Base-by-base conservation (phyloP, 2,113 vertebrate genomes). In the Otolemur garnettii region DNA sequence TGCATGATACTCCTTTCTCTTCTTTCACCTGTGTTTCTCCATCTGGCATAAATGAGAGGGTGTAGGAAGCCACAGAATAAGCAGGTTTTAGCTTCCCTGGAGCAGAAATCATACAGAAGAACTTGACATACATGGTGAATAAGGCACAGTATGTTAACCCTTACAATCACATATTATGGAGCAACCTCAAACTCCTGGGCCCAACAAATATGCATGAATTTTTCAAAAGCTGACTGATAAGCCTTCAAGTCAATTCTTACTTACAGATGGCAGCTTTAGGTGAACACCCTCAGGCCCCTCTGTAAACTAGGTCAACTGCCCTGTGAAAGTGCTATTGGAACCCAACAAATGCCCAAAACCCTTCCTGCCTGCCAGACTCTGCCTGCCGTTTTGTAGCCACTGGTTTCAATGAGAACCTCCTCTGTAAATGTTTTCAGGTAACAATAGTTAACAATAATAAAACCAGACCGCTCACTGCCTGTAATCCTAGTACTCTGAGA, bases 201-300 rank as follows among this genome's bases (percentile, higher is more conserved):
- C 38, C 35, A 28, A 42, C n/a, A 87, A 83, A 86, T 33, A 66
- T 74, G 18, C 21, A 66, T 83, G 14, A 15, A 69, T 88, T 59
- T 93, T 87, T 84, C 42, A 45, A 93, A 95, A 84, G 10, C 50
- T 14, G 62, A 81, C 93, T 64, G 4, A 9, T 24, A 74, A 91
- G 35, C 72, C 30, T 75, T 74, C 30, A 91, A 82, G 74, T 72
- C 86, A 90, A 88, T 33, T 64, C 18, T 82, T 83, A 80, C 38
- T 75, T 90, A 3, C 5, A 69, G n/a, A 30, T 75, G 35, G 6
- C 7, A 80, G 12, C 77, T 93, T 28, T 45, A 59, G 17, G 33
- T 45, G 62, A 62, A 81, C 18, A 75, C 1, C 12, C 33, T 66
- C 30, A 72, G 9, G 26, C 13, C 11, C 12, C 4, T 38, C 17